Conservation (phyloP, 2,797 vertebrate genomes). For the Perodicticus potto region DNA sequence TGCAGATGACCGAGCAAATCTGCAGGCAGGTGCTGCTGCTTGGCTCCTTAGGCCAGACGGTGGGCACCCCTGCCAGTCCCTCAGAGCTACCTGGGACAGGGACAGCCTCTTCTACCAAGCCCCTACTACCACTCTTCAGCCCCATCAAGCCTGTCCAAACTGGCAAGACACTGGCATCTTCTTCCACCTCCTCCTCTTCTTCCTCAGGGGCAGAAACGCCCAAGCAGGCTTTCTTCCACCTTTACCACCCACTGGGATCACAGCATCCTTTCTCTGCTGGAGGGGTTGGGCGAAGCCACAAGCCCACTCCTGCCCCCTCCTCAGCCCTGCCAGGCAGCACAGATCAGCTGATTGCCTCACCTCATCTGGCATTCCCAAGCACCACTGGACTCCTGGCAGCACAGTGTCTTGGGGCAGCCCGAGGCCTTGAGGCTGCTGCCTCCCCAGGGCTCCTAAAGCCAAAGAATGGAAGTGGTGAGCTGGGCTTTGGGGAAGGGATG, state of each 20-base stretch:
- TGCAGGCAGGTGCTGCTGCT: conserved; percentile 94
- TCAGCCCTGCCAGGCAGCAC: conserved; percentile 65
- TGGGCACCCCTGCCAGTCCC: conserved; percentile 80
- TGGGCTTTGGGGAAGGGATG: conserved; percentile 76
- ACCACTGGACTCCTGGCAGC: conserved; percentile 89
- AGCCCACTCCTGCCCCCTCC: conserved; percentile 71
- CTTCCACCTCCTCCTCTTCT: conserved; percentile 71
- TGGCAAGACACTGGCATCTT: conserved; percentile 80
- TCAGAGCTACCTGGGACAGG: conserved; percentile 77
- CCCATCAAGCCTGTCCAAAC: conserved; percentile 84
- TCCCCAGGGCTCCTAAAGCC: conserved; percentile 86
- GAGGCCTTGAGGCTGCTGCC: conserved; percentile 82
- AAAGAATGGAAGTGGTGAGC: conserved; percentile 82
- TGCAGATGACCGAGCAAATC: conserved; percentile 97
- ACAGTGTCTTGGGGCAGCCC: conserved; percentile 84
- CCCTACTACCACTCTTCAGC: conserved; percentile 85
- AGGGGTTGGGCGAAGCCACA: conserved; percentile 78
- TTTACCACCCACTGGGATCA: conserved; percentile 85
- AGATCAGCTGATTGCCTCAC: conserved; percentile 81
- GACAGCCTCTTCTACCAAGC: conserved; percentile 85
- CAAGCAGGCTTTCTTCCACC: conserved; percentile 87
- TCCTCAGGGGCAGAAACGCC: conserved; percentile 79
- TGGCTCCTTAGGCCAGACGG: conserved; percentile 86
- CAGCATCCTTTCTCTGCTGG: conserved; percentile 81
- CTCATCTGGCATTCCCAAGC: conserved; percentile 84